These are phyloP conservation scores for Dermochelys coriacea DNA, from an alignment of 2,797 vertebrate genomes.

Conservation along the genomic window DNA sequence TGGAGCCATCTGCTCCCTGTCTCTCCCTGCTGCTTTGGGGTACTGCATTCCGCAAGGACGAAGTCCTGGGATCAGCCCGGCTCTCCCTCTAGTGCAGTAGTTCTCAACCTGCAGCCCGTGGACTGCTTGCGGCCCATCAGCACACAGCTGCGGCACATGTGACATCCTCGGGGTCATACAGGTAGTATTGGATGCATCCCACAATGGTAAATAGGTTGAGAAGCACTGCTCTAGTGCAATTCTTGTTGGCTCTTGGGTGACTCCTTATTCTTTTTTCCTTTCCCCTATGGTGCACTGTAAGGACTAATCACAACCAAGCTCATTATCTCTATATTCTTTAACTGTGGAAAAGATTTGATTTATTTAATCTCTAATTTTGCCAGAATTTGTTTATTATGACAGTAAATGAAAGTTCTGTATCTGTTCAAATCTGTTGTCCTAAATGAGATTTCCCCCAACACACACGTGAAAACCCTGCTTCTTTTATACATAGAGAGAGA, in stretches of 20 bases:
- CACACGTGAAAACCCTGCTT: neutral
- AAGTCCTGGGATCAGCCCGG: neutral
- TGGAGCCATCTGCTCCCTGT: neutral
- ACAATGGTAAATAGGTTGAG: no score
- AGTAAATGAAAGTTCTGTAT: neutral
- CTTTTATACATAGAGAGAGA: neutral
- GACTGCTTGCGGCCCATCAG: no score
- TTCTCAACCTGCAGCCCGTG: no score
- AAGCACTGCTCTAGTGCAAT: no score
- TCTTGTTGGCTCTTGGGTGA: neutral
- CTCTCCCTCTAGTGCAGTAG: neutral
- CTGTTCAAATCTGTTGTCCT: neutral
- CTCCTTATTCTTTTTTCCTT: neutral
- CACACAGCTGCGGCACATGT: no score
- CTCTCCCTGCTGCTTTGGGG: fast-evolving
- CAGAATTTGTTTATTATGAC: neutral
- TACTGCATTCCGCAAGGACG: no score
- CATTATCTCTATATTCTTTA: neutral
- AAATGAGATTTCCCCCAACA: neutral
- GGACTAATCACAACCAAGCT: neutral
- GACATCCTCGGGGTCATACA: no score
- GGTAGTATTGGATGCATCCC: no score
- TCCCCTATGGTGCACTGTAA: neutral
- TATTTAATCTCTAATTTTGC: neutral
- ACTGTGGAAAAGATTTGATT: neutral